phyloP scores from a whole-genome alignment of 2,113 vertebrate genomes.

The Centrocercus urophasianus region DNA sequence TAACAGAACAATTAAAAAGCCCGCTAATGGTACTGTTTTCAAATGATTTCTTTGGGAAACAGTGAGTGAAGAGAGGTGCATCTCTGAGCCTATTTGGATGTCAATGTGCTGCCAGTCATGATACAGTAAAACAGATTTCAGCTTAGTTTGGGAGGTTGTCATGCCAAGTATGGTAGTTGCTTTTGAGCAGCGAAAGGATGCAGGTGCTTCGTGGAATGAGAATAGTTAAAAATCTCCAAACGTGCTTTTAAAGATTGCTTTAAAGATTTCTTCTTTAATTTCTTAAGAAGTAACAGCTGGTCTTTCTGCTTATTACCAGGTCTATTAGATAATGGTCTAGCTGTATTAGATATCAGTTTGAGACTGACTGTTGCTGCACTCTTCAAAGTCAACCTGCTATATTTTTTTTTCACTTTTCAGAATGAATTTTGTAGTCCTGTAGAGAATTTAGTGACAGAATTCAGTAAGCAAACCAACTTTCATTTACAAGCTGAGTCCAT shows the following conservation, averaged over 20 bases:
- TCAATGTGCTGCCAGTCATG: not conserved
- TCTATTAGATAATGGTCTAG: fast-evolving
- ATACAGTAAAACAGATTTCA: not conserved
- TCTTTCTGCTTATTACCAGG: not conserved
- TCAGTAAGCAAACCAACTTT: not conserved
- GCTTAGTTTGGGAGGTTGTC: not conserved
- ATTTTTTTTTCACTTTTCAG: not conserved
- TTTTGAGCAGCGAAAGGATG: not conserved
- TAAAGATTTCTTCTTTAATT: not conserved
- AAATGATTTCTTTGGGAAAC: not conserved
- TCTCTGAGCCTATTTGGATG: not conserved
- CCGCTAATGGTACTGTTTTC: not conserved
- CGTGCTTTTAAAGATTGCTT: not conserved
- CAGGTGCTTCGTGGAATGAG: not conserved
- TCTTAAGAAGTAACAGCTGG: not conserved
- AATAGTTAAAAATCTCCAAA: not conserved
- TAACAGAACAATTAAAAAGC: not conserved
- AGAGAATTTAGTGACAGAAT: not conserved
- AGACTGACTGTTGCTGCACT: not conserved
- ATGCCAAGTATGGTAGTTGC: not conserved
- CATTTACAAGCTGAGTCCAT: not conserved
- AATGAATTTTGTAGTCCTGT: not conserved
- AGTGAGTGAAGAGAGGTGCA: not conserved
- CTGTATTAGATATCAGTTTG: not conserved
- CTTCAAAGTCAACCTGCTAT: not conserved